Conservation (phyloP, 92 coral and sea anemone species). For the Anthopleura xanthogrammica region DNA sequence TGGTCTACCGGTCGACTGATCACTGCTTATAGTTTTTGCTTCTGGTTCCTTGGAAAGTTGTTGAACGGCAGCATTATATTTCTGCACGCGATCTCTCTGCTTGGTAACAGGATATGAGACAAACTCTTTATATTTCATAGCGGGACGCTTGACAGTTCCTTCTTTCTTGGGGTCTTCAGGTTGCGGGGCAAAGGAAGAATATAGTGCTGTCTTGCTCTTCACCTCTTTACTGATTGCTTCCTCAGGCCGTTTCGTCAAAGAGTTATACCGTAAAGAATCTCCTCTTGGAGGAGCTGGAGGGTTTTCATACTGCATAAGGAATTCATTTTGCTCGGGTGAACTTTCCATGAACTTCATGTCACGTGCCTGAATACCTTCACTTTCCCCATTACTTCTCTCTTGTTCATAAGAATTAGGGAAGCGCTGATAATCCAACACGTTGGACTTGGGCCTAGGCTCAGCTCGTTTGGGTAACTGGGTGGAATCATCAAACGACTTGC, state of each 20-base stretch:
- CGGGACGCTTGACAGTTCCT: constrained; percentile 16
- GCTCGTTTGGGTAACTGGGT: constrained; percentile 50
- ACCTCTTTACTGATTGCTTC: neutral
- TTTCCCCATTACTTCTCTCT: neutral
- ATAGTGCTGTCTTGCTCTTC: constrained; percentile 4
- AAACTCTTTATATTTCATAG: constrained; percentile 38
- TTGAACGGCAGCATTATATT: constrained; percentile 34
- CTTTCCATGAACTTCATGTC: constrained; percentile 33
- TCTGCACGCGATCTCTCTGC: constrained; percentile 40
- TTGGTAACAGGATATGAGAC: constrained; percentile 26
- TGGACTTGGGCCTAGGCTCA: constrained; percentile 55
- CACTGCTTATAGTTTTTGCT: neutral
- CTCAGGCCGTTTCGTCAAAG: neutral
- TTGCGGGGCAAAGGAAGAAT: constrained; percentile 28
- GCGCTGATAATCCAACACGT: constrained; percentile 47
- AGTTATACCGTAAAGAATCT: constrained; percentile 19
- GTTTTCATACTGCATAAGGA: neutral
- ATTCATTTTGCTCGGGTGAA: constrained; percentile 15
- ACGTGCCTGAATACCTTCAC: constrained; percentile 6
- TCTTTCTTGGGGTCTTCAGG: constrained; percentile 17
- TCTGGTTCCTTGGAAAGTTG: constrained; percentile 40
- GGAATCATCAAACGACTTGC: constrained; percentile 65
- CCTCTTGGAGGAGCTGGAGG: constrained; percentile 33
- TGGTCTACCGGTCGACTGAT: constrained; percentile 6
- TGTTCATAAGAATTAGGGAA: neutral